Conservation (phyloP, 1,140 invertebrate genomes). For the Lepidurus apus region DNA sequence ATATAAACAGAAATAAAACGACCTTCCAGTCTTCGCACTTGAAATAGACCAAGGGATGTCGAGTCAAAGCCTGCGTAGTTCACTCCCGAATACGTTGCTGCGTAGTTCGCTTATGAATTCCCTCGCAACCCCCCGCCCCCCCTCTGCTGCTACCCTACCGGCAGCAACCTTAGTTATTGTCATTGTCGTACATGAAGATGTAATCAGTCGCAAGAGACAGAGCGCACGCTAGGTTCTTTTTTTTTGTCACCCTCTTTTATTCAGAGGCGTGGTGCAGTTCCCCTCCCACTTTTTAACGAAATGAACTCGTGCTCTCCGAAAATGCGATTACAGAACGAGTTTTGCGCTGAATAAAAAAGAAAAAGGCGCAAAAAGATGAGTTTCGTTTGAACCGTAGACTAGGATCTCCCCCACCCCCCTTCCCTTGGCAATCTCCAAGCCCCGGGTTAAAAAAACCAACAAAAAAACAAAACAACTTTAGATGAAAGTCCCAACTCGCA, state of each 20-base stretch:
- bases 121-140: neutral
- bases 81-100: neutral
- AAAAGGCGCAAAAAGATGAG: neutral
- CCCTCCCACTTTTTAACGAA: constrained; percentile 7
- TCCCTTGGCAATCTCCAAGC: neutral
- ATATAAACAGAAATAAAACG: neutral
- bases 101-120: neutral
- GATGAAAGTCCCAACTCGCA: constrained; percentile 5
- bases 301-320: neutral
- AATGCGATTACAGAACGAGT: neutral
- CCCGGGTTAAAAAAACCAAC: neutral
- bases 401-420: neutral
- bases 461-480: neutral
- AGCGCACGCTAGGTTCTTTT: neutral
- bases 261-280: neutral
- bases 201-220: neutral
- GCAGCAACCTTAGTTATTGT: neutral
- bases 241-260: neutral
- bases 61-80: neutral
- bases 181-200: constrained; percentile 15
- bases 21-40: neutral
- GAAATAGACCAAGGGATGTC: neutral
- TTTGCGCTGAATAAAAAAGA: neutral
- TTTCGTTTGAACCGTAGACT: neutral
- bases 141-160: neutral